A percentile compares a stretch with the other conserved stretches of the same genome.
These are phyloP conservation scores for Drosophila tanythrix DNA, from an alignment of 2,888 invertebrate genomes.

Conservation along the genomic window DNA sequence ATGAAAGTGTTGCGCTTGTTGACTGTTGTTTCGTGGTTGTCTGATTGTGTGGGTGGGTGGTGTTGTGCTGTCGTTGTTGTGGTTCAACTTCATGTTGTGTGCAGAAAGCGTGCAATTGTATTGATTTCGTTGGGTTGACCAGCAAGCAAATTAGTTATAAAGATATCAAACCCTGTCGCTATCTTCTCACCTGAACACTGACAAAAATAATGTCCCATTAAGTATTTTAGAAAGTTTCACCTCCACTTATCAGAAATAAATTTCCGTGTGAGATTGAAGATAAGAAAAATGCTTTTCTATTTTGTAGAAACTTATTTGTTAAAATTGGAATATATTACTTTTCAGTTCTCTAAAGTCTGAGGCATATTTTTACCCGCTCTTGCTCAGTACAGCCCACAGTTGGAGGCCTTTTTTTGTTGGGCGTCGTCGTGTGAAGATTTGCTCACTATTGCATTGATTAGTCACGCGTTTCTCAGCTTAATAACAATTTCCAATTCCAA, in stretches of 20 bases:
- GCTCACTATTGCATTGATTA: constrained; percentile 81
- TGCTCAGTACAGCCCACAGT: constrained; percentile 12
- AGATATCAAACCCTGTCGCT: constrained; percentile 43
- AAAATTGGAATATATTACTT: background rate
- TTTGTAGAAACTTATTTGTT: background rate
- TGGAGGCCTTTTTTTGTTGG: background rate
- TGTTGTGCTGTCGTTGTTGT: constrained; percentile 17
- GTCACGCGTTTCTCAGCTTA: constrained; percentile 59
- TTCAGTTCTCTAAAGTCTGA: background rate
- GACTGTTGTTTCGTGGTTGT: constrained; percentile 15
- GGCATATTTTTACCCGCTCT: background rate
- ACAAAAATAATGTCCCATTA: background rate
- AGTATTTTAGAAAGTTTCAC: background rate
- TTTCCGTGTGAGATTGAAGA: background rate
- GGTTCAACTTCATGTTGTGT: constrained; percentile 23
- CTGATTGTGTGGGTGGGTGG: constrained; percentile 36
- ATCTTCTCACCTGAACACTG: background rate
- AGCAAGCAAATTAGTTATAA: constrained; percentile 53
- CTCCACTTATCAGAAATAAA: background rate
- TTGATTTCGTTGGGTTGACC: constrained; percentile 12
- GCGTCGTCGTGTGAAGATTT: constrained; percentile 62
- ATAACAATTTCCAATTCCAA: constrained; percentile 22
- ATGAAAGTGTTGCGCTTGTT: constrained; percentile 56
- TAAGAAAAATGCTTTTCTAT: background rate
- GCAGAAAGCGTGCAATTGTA: constrained; percentile 63